phyloP scores from a whole-genome alignment of 2,797 vertebrate genomes.

The Zenarchopterus dispar region DNA sequence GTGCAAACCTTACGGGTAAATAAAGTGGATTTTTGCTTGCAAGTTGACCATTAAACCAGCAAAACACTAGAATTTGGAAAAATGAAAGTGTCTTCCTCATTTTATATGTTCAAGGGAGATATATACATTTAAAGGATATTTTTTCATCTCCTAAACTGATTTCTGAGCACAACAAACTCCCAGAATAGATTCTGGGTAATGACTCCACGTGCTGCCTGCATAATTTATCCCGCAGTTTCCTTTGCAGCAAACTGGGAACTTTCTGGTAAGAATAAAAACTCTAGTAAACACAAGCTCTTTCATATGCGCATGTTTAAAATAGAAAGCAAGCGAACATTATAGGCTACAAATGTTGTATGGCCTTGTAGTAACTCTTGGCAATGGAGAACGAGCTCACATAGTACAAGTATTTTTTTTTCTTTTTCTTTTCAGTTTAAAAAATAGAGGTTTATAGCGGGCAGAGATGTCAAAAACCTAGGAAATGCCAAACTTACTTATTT shows the following conservation, averaged over 20 bases:
- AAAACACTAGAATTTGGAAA: no score
- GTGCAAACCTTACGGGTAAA: no score
- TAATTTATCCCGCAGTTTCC: constrained; percentile 63
- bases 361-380: constrained; percentile 45
- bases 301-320: constrained; percentile 57
- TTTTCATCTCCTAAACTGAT: constrained; percentile 67
- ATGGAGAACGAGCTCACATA: not conserved
- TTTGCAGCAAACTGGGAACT: constrained; percentile 56
- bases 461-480: not conserved
- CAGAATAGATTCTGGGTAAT: constrained; percentile 67
- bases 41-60: no score
- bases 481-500: no score
- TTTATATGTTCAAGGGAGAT: no score
- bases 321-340: constrained; percentile 47
- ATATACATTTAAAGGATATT: no score
- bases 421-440: no score
- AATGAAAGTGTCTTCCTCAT: no score
- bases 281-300: constrained; percentile 66
- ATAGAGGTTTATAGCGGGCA: not conserved
- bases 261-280: constrained; percentile 69
- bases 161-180: constrained; percentile 56
- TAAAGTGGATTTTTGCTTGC: no score
- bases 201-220: constrained; percentile 64
- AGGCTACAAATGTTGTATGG: constrained; percentile 57
- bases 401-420: not conserved